Base-by-base conservation (phyloP, 2,888 invertebrate genomes). In the Malacosoma neustria region DNA sequence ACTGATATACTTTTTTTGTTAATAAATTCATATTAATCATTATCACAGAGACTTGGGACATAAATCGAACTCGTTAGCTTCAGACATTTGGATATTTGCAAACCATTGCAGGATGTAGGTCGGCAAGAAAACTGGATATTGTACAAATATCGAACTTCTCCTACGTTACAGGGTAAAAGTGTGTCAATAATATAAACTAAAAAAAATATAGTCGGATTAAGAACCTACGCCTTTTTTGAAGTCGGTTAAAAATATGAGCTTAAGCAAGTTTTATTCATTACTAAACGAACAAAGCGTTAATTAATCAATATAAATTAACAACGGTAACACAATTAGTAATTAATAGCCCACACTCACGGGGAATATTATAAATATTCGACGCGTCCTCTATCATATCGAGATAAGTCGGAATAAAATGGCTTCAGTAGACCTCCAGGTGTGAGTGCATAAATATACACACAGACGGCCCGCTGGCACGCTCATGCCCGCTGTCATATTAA, bases 401-500 rank as follows among this genome's bases (percentile, higher is more conserved):
- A 65, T 69, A 72, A 69, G 69, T 68, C 71, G 64, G 71, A 79
- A 81, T 77, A 76, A 79, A 82, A 79, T 64, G 53, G 51, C 61
- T 57, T 54, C 54, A 46, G 51, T 51, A 72, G 81, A 85, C 85
- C 85, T 82, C 85, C 84, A 82, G 79, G 85, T 84, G 85, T 75
- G 84, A 82, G 70, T 76, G 73, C 84, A 84, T 85, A 84, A 82
- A 82, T 84, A 81, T 81, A 66, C 70, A 71, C 69, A 66, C 68
- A 61, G 80, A 61, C 80, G 71, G 81, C 84, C 84, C 82, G 84
- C 84, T 84, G 84, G 80, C 75, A 71, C 57, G 71, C 79, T 79
- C 84, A 79, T 72, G 80, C 76, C 69, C 57, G 80, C 85, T 85
- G 85, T 85, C 85, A 84, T 82, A 85, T 84, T 84, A 85, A 82